A percentile compares a stretch with the other conserved stretches of the same genome.
Conservation (phyloP, 2,797 vertebrate species). For the Podarcis siculus region DNA sequence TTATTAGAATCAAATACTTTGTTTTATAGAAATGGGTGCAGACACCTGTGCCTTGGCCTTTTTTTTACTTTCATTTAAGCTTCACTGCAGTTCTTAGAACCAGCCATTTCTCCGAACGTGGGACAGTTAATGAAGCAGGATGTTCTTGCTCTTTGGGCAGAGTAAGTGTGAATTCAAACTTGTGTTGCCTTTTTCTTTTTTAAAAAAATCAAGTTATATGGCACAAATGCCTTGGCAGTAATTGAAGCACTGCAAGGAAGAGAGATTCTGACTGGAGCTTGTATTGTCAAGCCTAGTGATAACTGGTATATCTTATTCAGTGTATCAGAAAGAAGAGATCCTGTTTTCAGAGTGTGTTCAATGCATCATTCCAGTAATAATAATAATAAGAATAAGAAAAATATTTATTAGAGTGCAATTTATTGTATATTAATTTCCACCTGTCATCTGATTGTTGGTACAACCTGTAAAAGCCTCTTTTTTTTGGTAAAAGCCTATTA, state of each 20-base stretch:
- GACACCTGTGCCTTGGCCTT: background rate
- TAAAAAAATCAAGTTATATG: background rate
- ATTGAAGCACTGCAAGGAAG: background rate
- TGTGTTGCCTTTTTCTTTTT: background rate
- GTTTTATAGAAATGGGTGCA: background rate
- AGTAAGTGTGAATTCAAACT: background rate
- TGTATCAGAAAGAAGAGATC: background rate
- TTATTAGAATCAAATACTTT: background rate
- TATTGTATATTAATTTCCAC: background rate
- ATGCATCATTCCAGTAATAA: too few relatives aligned
- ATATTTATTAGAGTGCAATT: background rate
- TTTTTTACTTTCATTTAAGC: background rate
- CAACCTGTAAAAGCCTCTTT: background rate
- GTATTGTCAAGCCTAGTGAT: background rate
- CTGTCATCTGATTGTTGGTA: background rate
- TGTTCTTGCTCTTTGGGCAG: background rate
- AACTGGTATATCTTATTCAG: background rate
- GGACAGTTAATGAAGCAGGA: background rate
- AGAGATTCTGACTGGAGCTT: background rate
- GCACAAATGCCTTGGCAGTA: too few relatives aligned
- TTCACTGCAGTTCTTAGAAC: background rate
- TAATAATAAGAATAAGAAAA: background rate
- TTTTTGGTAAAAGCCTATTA: background rate
- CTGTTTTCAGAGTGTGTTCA: background rate
- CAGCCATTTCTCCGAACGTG: background rate